phyloP scores from a whole-genome alignment of 2,888 invertebrate species.

The Microdon myrmicae region DNA sequence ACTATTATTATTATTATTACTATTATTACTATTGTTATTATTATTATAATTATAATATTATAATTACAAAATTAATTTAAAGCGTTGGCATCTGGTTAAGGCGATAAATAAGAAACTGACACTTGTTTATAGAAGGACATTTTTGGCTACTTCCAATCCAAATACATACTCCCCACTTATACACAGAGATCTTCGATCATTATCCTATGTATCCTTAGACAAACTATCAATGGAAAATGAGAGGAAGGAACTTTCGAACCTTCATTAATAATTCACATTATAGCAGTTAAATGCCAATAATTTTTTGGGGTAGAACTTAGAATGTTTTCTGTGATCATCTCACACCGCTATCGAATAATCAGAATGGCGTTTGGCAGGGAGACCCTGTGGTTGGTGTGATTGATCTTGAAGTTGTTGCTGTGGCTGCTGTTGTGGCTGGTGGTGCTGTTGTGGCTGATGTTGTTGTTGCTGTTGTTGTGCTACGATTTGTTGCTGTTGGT shows the following conservation, averaged over 20 bases:
- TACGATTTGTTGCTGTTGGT: conserved; percentile 54
- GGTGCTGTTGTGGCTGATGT: conserved; percentile 53
- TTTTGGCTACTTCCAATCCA: too few species aligned
- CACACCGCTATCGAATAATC: conserved; percentile 82
- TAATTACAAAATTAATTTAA: too few species aligned
- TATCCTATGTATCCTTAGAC: too few species aligned
- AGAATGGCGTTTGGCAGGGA: conserved; percentile 71
- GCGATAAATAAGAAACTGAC: too few species aligned
- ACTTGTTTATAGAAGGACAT: too few species aligned
- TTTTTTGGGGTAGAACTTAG: conserved; percentile 13
- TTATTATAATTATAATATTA: too few species aligned
- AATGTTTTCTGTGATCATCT: conserved; percentile 54
- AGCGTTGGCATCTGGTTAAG: too few species aligned
- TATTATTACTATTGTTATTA: too few species aligned
- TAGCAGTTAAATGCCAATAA: conserved; percentile 16
- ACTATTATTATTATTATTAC: neutral
- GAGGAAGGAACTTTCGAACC: neutral
- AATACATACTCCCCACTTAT: too few species aligned
- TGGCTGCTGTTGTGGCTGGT: conserved; percentile 55
- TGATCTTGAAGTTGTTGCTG: conserved; percentile 55
- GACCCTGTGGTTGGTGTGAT: conserved; percentile 62
- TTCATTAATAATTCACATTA: conserved; percentile 22
- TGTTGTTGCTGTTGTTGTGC: conserved; percentile 36
- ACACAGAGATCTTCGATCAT: too few species aligned
- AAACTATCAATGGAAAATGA: too few species aligned